Evolutionary conservation across 1,140 invertebrate genomes (phyloP).

Genomic region (Heliconius nattereri): DNA sequence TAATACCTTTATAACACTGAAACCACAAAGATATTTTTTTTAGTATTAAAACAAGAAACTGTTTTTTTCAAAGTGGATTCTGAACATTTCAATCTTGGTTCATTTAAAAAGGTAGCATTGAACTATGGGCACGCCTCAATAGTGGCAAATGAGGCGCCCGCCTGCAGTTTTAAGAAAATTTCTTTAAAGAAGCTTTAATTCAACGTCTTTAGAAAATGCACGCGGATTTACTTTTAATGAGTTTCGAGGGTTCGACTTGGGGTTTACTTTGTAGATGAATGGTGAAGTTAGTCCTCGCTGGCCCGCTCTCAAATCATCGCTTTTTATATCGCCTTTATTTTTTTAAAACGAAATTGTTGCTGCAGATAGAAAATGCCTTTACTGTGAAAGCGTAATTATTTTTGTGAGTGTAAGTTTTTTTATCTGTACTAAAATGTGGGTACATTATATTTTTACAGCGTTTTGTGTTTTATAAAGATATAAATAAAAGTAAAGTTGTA

Average conservation of each 20-base stretch:
- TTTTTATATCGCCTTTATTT: conserved; percentile 35
- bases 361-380: conserved; percentile 13
- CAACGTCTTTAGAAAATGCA: conserved; percentile 77
- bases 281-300: conserved; percentile 55
- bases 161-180: conserved; percentile 76
- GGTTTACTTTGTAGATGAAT: conserved; percentile 76
- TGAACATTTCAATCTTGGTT: conserved; percentile 46
- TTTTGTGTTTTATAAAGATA: conserved; percentile 18
- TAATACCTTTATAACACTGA: conserved; percentile 27
- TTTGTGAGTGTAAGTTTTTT: conserved; percentile 22
- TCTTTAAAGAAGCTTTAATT: conserved; percentile 76
- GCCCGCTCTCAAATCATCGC: conserved; percentile 43
- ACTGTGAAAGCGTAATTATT: conserved; percentile 10
- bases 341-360: conserved; percentile 32
- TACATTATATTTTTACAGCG: conserved; percentile 16
- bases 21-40: conserved; percentile 27
- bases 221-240: conserved; percentile 79
- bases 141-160: conserved; percentile 75
- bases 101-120: conserved; percentile 51
- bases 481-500: conserved; percentile 26
- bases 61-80: conserved; percentile 50
- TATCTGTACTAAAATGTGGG: conserved; percentile 8
- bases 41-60: conserved; percentile 17
- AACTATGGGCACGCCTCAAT: conserved; percentile 70
- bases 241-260: conserved; percentile 74